Conservation (phyloP, 2,888 invertebrate genomes). For the Spodoptera littoralis region DNA sequence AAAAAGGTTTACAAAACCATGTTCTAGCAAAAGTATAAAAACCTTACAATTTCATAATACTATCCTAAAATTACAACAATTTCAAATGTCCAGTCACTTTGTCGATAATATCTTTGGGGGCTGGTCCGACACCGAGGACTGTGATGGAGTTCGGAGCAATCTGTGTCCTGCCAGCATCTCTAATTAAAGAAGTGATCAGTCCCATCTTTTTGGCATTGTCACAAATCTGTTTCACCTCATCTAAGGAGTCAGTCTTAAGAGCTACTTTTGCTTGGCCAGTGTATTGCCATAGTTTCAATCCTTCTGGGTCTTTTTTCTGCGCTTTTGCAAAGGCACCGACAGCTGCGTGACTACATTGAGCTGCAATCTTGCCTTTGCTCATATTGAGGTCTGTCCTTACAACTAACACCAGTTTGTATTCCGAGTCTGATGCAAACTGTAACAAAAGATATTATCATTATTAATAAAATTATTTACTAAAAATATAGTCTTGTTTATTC, state of each 20-base stretch:
- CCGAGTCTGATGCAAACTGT: constrained; percentile 83
- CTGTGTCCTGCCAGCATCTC: constrained; percentile 98
- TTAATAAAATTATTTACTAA: too few species aligned
- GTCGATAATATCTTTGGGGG: constrained; percentile 92
- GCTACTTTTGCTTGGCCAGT: constrained; percentile 96
- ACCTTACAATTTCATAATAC: background rate
- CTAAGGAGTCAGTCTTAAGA: constrained; percentile 93
- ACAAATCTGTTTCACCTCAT: constrained; percentile 91
- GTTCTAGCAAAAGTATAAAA: too few species aligned
- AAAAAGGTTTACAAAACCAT: too few species aligned
- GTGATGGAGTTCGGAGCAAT: constrained; percentile 96
- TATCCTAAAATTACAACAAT: constrained; percentile 89
- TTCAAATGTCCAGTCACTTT: constrained; percentile 96
- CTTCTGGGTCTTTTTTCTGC: constrained; percentile 88
- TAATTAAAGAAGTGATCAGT: constrained; percentile 92
- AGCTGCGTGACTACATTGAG: constrained; percentile 98
- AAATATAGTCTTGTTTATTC: too few species aligned
- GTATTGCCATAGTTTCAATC: constrained; percentile 88
- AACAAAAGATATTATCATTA: constrained; percentile 51
- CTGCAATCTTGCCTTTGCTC: constrained; percentile 98
- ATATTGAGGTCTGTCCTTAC: constrained; percentile 97
- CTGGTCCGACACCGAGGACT: constrained; percentile 98
- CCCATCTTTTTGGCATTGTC: constrained; percentile 91
- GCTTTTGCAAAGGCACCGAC: constrained; percentile 95
- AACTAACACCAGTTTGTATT: constrained; percentile 95